Evolutionary conservation across 1,140 invertebrate genomes (phyloP).

Genomic region (Drosophila jambulina): DNA sequence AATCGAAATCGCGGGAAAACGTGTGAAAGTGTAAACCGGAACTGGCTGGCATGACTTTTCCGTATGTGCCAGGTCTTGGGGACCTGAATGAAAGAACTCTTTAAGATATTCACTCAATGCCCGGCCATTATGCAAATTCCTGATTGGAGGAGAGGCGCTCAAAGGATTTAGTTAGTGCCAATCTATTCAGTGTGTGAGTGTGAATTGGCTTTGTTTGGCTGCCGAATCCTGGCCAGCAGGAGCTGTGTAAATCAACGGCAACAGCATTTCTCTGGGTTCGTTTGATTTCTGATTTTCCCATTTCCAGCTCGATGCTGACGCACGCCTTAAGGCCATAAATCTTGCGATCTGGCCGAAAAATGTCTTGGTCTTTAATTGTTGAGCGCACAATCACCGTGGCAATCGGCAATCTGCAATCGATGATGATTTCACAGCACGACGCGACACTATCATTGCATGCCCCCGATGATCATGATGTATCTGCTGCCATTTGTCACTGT

Average conservation of each 20-base stretch:
- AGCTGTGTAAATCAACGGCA: constrained; percentile 65
- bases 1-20: neutral
- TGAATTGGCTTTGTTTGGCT: constrained; percentile 50
- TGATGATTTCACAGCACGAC: constrained; percentile 66
- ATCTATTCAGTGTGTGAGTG: constrained; percentile 32
- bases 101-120: constrained; percentile 28
- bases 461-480: constrained; percentile 76
- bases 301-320: constrained; percentile 44
- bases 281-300: constrained; percentile 42
- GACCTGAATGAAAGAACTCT: constrained; percentile 23
- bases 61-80: neutral
- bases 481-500: constrained; percentile 74
- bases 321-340: constrained; percentile 71
- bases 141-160: constrained; percentile 20
- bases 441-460: constrained; percentile 59
- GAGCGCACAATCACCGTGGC: constrained; percentile 10
- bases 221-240: constrained; percentile 24
- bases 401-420: constrained; percentile 41
- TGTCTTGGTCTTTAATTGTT: constrained; percentile 75
- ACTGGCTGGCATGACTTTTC: neutral
- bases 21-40: constrained; percentile 3
- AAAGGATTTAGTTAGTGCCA: constrained; percentile 34
- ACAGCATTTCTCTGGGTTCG: constrained; percentile 41
- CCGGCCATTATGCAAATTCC: constrained; percentile 53
- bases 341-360: constrained; percentile 35